Conservation (phyloP, 2,797 vertebrate species). For the Phataginus tricuspis region DNA sequence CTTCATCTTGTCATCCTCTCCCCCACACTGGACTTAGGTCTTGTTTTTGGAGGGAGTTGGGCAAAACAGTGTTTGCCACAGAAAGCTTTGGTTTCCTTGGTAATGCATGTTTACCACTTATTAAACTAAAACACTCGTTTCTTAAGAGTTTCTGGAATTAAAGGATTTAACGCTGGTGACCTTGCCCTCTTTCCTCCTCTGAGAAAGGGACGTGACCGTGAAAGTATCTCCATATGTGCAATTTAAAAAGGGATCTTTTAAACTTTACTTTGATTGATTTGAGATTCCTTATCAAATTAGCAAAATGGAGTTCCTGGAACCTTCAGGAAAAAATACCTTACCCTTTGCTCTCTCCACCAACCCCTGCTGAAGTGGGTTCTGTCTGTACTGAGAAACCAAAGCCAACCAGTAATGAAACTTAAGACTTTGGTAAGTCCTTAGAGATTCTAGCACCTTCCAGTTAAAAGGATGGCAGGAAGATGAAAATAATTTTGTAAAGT, state of each 20-base stretch:
- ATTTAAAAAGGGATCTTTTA: not conserved
- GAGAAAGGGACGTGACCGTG: not conserved
- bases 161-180: not conserved
- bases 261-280: not conserved
- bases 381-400: not conserved
- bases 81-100: not conserved
- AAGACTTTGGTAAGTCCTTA: not conserved
- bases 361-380: not conserved
- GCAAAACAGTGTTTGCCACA: not conserved
- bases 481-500: not conserved
- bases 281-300: slow-evolving; percentile 26
- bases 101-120: not conserved
- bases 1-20: not conserved
- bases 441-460: slow-evolving; percentile 10
- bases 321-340: not conserved
- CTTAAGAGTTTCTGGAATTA: not conserved
- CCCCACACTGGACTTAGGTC: not conserved
- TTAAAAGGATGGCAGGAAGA: not conserved
- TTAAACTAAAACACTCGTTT: not conserved
- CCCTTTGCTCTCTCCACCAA: not conserved
- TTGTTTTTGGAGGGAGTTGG: not conserved
- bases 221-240: not conserved
- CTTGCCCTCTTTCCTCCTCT: not conserved
- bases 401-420: not conserved
- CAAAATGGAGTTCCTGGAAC: not conserved